These are phyloP conservation scores for Camptogramma bilineatum DNA, from an alignment of 2,888 invertebrate species.

Conservation along the genomic window DNA sequence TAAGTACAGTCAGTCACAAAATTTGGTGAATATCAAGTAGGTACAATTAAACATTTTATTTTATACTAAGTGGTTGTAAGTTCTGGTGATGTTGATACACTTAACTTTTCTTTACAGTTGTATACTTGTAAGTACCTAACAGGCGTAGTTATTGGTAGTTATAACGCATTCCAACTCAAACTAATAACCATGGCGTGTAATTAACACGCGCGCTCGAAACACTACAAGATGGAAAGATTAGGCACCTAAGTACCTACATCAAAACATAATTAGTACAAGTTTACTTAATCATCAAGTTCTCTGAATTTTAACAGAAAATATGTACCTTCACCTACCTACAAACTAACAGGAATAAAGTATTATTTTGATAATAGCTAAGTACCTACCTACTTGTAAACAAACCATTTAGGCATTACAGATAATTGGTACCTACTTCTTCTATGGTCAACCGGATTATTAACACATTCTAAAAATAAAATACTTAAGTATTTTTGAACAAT, in stretches of 20 bases:
- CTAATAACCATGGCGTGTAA: not conserved
- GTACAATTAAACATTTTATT: not conserved
- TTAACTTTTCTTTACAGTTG: not conserved
- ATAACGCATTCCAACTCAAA: not conserved
- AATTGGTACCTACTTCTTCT: not conserved
- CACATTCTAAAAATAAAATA: not conserved
- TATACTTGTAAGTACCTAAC: not conserved
- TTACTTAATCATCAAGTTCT: not conserved
- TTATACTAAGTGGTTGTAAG: not conserved
- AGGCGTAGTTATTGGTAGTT: not conserved
- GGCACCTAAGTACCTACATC: too few relatives aligned
- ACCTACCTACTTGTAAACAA: conserved; percentile 2
- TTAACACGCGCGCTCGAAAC: not conserved
- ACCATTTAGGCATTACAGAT: not conserved
- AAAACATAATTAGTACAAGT: not conserved
- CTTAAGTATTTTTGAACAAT: not conserved
- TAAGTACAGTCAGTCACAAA: conserved; percentile 12
- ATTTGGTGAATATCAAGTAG: conserved; percentile 11
- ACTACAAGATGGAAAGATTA: not conserved
- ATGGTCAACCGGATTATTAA: not conserved
- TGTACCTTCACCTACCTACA: not conserved
- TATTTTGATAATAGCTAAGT: not conserved
- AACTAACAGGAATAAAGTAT: not conserved
- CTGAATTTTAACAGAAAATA: not conserved
- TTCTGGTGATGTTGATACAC: not conserved